Percentiles rank a stretch among this genome's conserved stretches.
Conservation (phyloP, 2,113 vertebrate species). For the Ctenodactylus gundi region DNA sequence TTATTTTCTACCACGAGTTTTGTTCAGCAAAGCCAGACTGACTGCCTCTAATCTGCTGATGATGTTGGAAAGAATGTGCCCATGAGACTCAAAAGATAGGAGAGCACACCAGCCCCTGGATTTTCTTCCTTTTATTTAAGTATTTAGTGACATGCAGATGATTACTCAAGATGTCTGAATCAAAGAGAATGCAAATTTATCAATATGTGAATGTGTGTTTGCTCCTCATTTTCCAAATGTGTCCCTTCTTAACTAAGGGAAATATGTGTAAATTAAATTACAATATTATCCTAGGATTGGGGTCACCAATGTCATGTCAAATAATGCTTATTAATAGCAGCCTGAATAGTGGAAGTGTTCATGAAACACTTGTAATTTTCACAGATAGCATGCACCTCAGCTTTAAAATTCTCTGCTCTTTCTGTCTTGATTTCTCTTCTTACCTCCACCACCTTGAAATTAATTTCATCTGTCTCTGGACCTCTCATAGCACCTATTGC, state of each 20-base stretch:
- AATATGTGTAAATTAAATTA: not conserved
- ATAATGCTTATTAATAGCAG: not conserved
- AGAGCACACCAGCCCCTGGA: not conserved
- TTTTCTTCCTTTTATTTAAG: not conserved
- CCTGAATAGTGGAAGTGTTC: not conserved
- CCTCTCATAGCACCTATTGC: not conserved
- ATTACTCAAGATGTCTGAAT: not conserved
- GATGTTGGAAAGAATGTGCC: not conserved
- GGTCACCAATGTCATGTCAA: not conserved
- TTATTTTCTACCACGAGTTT: not conserved
- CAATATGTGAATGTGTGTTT: not conserved
- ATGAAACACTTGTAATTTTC: not conserved
- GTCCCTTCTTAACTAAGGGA: slow-evolving; percentile 3
- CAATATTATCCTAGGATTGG: not conserved
- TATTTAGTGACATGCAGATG: not conserved
- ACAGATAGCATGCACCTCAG: not conserved
- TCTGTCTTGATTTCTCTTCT: not conserved
- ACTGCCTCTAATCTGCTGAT: not conserved
- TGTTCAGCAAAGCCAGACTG: not conserved
- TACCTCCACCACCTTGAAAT: not conserved
- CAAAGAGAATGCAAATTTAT: not conserved
- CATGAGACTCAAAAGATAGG: not conserved
- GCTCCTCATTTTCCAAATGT: not conserved
- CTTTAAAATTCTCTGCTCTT: not conserved
- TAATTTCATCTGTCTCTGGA: not conserved